Conservation (phyloP, 92 coral and sea anemone species). For the Meandrina meandrites region DNA sequence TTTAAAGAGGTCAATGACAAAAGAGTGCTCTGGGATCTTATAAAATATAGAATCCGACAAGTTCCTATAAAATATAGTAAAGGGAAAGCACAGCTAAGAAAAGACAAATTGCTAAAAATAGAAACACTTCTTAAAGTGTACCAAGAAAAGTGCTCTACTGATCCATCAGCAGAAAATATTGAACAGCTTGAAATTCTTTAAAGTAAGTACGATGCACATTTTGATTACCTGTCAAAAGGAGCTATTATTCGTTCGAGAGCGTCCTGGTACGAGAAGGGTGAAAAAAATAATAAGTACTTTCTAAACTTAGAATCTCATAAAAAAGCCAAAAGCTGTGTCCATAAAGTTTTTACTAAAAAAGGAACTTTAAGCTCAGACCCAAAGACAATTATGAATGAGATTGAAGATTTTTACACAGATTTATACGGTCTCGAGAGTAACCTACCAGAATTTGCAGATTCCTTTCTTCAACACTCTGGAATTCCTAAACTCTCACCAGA, state of each 20-base stretch:
- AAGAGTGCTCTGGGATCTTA: no score
- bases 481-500: no score
- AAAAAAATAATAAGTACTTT: no score
- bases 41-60: conserved; percentile 22
- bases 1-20: conserved; percentile 6
- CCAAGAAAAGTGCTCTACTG: background rate
- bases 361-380: no score
- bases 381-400: no score
- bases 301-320: no score
- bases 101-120: background rate
- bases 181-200: no score
- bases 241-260: conserved; percentile 8
- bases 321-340: no score
- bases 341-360: no score
- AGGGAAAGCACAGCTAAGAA: conserved; percentile 26
- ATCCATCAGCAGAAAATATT: conserved; percentile 20
- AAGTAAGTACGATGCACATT: background rate
- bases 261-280: background rate
- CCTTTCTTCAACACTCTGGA: no score
- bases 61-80: conserved; percentile 1
- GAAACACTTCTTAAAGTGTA: background rate
- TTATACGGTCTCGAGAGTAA: background rate
- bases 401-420: no score
- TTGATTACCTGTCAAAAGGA: conserved; percentile 5
- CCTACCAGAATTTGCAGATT: no score